Percentiles rank a stretch among this genome's conserved stretches.
These are phyloP conservation scores for Oreochromis grahami DNA, from an alignment of 2,797 vertebrate species.

Conservation along the genomic window DNA sequence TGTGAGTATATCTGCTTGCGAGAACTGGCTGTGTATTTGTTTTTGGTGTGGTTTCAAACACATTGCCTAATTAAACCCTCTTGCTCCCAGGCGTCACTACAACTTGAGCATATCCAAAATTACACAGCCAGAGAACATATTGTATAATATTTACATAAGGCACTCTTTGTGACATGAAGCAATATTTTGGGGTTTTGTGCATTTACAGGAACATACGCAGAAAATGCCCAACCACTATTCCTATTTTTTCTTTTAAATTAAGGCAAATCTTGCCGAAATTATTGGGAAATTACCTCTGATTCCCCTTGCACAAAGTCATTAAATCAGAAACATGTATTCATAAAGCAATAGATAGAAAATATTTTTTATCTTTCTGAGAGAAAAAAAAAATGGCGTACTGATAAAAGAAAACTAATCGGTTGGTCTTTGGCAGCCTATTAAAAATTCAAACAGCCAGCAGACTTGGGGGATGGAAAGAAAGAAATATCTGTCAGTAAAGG, in stretches of 20 bases:
- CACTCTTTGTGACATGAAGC: neutral
- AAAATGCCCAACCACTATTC: neutral
- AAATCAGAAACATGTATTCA: neutral
- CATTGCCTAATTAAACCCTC: neutral
- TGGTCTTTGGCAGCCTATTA: slow-evolving; percentile 31
- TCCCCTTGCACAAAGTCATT: neutral
- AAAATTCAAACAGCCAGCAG: slow-evolving; percentile 39
- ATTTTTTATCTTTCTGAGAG: neutral
- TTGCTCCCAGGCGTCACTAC: neutral
- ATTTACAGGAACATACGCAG: neutral
- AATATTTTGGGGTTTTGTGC: neutral
- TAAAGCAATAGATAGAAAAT: neutral
- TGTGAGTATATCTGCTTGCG: neutral
- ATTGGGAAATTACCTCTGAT: neutral
- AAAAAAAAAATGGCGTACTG: neutral
- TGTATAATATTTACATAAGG: neutral
- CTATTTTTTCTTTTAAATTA: neutral
- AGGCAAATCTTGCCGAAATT: neutral
- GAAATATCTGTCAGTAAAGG: slow-evolving; percentile 33
- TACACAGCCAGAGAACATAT: neutral
- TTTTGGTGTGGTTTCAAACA: neutral
- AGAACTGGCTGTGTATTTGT: neutral
- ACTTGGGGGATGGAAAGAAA: slow-evolving; percentile 5
- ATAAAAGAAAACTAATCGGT: slow-evolving; percentile 35
- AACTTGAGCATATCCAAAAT: neutral